Evolutionary conservation across 2,888 invertebrate species (phyloP), one percentile per base, ranked within the genome.

Genomic region (Cotesia congregata): DNA sequence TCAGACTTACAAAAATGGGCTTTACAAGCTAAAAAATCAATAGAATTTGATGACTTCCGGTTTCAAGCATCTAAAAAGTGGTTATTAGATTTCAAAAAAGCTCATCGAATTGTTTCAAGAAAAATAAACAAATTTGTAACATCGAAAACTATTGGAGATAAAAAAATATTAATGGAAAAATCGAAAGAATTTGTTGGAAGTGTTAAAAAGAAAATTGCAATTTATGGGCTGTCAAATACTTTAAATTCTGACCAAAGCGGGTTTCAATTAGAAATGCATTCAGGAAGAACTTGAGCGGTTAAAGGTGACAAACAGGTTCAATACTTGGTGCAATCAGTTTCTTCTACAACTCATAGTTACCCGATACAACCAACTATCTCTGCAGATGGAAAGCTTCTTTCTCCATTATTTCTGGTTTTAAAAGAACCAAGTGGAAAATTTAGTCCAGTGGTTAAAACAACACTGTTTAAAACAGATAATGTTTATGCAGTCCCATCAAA

Each of bases 311-410:
- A 79, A 30, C 0, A 74, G 67, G 75, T 80, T 0, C 59, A 75
- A 76, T 80, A 77, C 50, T 0, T 80, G 15, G 76, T 79, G 9
- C 77, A 81, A 64, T 80, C 81, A 30, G 71, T 75, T 40, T 59
- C 77, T 64, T 76, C 77, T n/a, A 79, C 70, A 4, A 77, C 74
- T 1, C 76, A 78, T 61, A 77, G 75, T 68, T 78, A 75, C 7
- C 76, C 76, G 5, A 68, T 78, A 20, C 76, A 78, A 59, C 79
- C 78, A 1, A 67, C 60, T 7, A 74, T 79, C 74, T 75, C 74
- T 6, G 73, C 50, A 7, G 74, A 77, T 68, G 78, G 75, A 69
- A 73, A 75, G 59, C 39, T 79, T 1, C 60, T 81, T 6, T 76
- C 78, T 7, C 75, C 76, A 12, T 69, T 78, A n/a, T 60, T n/a